Evolutionary conservation across 2,888 invertebrate genomes (phyloP).

Genomic region (Steromphala cineraria): DNA sequence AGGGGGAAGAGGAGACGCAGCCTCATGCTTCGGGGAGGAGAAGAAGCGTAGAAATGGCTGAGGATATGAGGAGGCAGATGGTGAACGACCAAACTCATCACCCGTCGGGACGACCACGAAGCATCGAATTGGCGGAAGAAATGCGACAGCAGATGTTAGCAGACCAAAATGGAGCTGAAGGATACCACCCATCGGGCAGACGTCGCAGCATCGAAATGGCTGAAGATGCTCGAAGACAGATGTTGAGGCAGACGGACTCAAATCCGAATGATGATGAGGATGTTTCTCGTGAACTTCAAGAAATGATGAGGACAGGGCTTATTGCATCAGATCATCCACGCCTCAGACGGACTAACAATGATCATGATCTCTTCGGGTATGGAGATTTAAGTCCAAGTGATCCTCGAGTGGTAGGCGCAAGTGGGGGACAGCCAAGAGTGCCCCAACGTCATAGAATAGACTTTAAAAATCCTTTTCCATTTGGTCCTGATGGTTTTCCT

Average conservation of each 20-base stretch:
- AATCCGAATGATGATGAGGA: constrained; percentile 33
- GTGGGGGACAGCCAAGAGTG: background rate
- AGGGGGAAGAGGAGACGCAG: background rate
- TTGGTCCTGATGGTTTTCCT: constrained; percentile 37
- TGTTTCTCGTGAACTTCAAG: constrained; percentile 33
- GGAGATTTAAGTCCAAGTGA: background rate
- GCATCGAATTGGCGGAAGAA: background rate
- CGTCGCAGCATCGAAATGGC: background rate
- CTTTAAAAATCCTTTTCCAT: constrained; percentile 25
- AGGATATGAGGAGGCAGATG: background rate
- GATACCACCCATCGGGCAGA: background rate
- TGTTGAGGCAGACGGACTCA: background rate
- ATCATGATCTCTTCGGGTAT: background rate
- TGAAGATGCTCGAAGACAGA: background rate
- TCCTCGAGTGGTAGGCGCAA: background rate
- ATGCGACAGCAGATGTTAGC: background rate
- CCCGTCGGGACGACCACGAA: background rate
- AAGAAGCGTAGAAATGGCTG: background rate
- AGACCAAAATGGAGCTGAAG: background rate
- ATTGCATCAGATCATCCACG: constrained; percentile 28
- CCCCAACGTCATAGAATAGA: background rate
- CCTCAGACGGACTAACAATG: background rate
- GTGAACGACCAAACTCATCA: background rate
- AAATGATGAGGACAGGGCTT: constrained; percentile 32
- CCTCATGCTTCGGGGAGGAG: background rate